Base-by-base conservation (phyloP, 2,113 vertebrate genomes). In the Syrmaticus mikado region DNA sequence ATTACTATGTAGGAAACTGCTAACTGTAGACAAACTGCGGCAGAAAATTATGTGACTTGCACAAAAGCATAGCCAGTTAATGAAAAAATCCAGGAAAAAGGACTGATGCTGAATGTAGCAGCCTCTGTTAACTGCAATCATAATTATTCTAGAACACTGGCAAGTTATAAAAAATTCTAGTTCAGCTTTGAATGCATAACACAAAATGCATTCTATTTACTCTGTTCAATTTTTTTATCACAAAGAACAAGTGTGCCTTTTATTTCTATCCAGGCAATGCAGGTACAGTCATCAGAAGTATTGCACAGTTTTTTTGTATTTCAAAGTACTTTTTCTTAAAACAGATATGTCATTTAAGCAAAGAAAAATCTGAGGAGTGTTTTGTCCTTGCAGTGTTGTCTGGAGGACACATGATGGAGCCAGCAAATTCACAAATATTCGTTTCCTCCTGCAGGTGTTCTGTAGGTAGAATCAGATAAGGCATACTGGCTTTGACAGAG, bases 351-450 rank as follows among this genome's bases (percentile, higher is more conserved):
- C 79, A 92, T 78, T 38, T n/a, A 61, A 79, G 57, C 55, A 81
- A 52, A 71, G 57, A 65, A 75, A 58, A 0, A 82, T 40, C 7
- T 0, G 0, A 25, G 64, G 34, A 71, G 7, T 24, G 32, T 36
- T 80, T 85, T 90, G 38, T 32, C 10, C 53, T 85, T 96, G 95
- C 74, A 97, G 72, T 92, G 71, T 15, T 90, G 48, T 74, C 50
- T 83, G n/a, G 43, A 89, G 73, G 55, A 93, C 95, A 10, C 97
- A 92, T 55, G 95, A 90, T 97, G 95, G 97, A 97, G 97, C 94
- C 68, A 96, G 72, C 27, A 89, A 92, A 81, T 89, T 93, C 96
- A 84, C 27, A 87, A 95, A 91, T 67, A 72, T 14, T 52, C 57
- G 38, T 61, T 85, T 50, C 57, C 53, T 89, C 84, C 86, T 53